These are phyloP conservation scores for Valencia hispanica DNA, from an alignment of 2,797 vertebrate species.

Conservation along the genomic window DNA sequence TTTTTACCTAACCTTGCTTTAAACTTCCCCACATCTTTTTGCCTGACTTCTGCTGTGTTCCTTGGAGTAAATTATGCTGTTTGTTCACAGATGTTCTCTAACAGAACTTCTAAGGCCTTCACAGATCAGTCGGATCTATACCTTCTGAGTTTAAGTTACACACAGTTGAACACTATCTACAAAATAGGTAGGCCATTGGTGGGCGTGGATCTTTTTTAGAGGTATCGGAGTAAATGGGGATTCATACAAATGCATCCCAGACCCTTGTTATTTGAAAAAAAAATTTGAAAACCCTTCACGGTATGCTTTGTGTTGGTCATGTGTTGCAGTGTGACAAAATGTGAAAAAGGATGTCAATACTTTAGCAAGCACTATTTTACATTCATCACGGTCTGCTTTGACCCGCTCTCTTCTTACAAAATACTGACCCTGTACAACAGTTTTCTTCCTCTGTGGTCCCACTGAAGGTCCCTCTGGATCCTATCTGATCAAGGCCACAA, in stretches of 20 bases:
- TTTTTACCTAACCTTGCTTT: not conserved
- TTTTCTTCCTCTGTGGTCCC: constrained; percentile 63
- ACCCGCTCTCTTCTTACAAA: constrained; percentile 47
- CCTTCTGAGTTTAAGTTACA: not conserved
- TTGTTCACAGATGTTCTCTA: not conserved
- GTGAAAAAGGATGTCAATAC: not conserved
- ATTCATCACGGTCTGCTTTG: constrained; percentile 50
- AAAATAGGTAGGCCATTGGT: not conserved
- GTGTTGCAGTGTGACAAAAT: not conserved
- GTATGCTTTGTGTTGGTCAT: not conserved
- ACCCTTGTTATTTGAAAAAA: not conserved
- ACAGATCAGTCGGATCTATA: not conserved
- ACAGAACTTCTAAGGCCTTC: not conserved
- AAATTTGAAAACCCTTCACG: not conserved
- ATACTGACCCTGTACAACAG: constrained; percentile 53
- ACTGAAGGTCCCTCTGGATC: constrained; percentile 53
- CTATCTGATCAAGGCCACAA: constrained; percentile 55
- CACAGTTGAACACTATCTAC: no score
- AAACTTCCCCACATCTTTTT: no score
- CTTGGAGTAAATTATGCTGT: not conserved
- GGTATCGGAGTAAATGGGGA: not conserved
- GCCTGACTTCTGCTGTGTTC: not conserved
- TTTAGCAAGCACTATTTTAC: not conserved
- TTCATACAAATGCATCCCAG: no score
- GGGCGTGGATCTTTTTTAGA: not conserved